These are phyloP conservation scores for Corythornis leucogaster DNA, from an alignment of 2,797 vertebrate species.

Conservation along the genomic window DNA sequence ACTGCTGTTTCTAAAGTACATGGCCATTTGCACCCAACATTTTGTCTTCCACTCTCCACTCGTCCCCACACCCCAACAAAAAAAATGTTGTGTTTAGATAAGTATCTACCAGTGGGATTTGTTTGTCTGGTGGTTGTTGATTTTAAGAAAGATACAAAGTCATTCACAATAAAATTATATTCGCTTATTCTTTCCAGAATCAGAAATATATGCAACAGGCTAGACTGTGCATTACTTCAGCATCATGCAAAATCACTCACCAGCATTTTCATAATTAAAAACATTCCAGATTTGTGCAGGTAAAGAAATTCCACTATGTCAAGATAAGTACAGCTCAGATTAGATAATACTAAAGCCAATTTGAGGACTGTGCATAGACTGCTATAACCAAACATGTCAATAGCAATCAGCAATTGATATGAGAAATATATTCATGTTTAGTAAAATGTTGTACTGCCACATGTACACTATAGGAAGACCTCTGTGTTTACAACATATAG, in stretches of 20 bases:
- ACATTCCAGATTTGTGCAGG: neutral
- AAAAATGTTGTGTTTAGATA: neutral
- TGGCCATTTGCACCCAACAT: neutral
- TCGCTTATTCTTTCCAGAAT: neutral
- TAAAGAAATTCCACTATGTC: neutral
- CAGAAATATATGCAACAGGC: neutral
- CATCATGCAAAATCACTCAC: neutral
- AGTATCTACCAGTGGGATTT: neutral
- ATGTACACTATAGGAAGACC: neutral
- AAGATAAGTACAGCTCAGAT: neutral
- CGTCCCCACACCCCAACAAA: fast-evolving
- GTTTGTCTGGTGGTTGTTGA: neutral
- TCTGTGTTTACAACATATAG: neutral
- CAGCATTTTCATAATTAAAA: neutral
- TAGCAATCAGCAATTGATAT: neutral
- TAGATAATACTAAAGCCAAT: neutral
- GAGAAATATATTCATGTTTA: neutral
- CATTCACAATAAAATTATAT: neutral
- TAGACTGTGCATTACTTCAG: neutral
- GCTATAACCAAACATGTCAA: neutral
- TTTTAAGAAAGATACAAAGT: neutral
- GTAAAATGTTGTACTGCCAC: neutral
- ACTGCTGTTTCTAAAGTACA: neutral
- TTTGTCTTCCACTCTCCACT: neutral
- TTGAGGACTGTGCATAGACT: neutral